Evolutionary conservation across 1,140 invertebrate genomes (phyloP).

Genomic region (Zeugodacus cucurbitae): DNA sequence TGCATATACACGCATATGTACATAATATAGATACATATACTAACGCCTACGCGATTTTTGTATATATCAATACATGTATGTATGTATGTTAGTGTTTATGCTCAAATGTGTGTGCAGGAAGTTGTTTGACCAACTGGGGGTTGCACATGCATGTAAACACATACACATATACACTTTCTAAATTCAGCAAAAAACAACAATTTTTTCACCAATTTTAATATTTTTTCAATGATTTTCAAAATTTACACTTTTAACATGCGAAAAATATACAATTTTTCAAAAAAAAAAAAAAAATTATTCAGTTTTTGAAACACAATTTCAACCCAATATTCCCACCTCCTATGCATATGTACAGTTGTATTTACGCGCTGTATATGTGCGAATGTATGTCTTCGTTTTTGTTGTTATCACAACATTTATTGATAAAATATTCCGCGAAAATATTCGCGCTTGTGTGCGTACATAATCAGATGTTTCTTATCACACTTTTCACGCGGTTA

Average conservation of each 20-base stretch:
- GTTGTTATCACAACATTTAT: neutral
- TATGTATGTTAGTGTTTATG: neutral
- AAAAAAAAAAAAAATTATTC: neutral
- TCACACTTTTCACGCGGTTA: neutral
- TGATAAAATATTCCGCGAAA: conserved; percentile 12
- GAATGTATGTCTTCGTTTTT: neutral
- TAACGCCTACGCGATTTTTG: neutral
- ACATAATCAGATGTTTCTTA: conserved; percentile 14
- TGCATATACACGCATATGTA: neutral
- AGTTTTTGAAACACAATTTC: neutral
- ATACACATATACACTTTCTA: neutral
- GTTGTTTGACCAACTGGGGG: too few species aligned
- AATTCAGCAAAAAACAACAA: neutral
- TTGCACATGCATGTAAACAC: too few species aligned
- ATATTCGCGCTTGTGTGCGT: neutral
- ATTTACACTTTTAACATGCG: too few species aligned
- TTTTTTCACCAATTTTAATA: neutral
- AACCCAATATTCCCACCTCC: too few species aligned
- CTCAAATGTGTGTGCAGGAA: too few species aligned
- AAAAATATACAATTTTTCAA: neutral
- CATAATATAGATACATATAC: neutral
- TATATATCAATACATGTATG: neutral
- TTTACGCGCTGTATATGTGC: too few species aligned
- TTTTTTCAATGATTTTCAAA: too few species aligned
- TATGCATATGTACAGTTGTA: too few species aligned